These are phyloP conservation scores for Epinephelus fuscoguttatus DNA, from an alignment of 2,113 vertebrate genomes.

Conservation along the genomic window DNA sequence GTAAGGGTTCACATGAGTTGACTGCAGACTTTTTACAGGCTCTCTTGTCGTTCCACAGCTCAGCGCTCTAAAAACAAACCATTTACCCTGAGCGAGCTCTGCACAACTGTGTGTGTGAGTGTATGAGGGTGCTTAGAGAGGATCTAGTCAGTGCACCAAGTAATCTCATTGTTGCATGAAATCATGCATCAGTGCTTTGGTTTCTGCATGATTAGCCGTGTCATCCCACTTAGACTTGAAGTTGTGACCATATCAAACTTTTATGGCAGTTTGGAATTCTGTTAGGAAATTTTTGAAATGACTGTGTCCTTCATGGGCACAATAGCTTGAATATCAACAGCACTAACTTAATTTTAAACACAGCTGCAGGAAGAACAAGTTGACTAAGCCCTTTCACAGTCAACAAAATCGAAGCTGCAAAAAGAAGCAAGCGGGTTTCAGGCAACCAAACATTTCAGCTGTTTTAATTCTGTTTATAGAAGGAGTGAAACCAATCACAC, in stretches of 20 bases:
- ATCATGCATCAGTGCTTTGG: conserved; percentile 17
- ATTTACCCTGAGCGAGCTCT: conserved; percentile 13
- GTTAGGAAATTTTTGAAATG: not conserved
- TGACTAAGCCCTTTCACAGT: not conserved
- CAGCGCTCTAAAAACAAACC: conserved; percentile 23
- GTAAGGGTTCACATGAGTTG: conserved; percentile 54
- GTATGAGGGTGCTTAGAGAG: not conserved
- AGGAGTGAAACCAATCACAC: too few species aligned
- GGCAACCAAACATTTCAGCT: too few species aligned
- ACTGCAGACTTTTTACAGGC: conserved; percentile 50
- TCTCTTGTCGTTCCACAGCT: conserved; percentile 13
- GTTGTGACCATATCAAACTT: conserved; percentile 4
- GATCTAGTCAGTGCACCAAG: not conserved
- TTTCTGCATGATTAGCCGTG: not conserved
- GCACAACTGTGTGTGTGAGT: conserved; percentile 3
- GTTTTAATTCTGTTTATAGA: too few species aligned
- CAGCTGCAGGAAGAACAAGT: not conserved
- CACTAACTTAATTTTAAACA: not conserved
- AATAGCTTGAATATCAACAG: not conserved
- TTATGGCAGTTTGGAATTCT: not conserved
- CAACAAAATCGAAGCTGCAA: too few species aligned
- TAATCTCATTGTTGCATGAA: conserved; percentile 23
- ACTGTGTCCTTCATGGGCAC: not conserved
- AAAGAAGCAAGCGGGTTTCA: too few species aligned
- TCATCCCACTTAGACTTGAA: not conserved